These are phyloP conservation scores for Microcebus lehilahytsara DNA, from an alignment of 2,113 vertebrate genomes.

Conservation along the genomic window DNA sequence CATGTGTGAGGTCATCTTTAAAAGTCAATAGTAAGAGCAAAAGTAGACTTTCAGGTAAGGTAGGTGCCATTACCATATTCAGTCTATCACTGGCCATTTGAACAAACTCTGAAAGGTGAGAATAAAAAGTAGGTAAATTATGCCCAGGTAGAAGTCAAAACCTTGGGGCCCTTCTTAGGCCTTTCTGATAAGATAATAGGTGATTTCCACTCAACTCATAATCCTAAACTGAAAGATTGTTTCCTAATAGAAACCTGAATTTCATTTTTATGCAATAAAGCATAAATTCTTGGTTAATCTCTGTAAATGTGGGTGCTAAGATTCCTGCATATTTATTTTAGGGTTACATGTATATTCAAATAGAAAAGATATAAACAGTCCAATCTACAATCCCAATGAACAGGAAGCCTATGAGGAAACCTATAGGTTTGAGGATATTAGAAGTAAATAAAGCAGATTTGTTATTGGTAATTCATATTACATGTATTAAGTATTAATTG, in stretches of 20 bases:
- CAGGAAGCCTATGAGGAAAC: not conserved
- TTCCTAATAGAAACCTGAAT: not conserved
- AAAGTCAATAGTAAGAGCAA: not conserved
- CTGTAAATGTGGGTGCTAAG: not conserved
- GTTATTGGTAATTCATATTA: not conserved
- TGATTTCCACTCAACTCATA: not conserved
- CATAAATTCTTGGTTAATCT: not conserved
- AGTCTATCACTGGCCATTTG: not conserved
- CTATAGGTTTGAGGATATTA: not conserved
- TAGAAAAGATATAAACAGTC: not conserved
- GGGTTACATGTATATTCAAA: not conserved
- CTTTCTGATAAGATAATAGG: not conserved
- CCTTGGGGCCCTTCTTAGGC: not conserved
- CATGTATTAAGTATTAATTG: not conserved
- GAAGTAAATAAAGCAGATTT: not conserved
- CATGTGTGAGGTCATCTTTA: not conserved
- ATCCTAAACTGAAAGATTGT: not conserved
- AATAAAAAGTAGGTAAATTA: not conserved
- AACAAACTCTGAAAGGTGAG: not conserved
- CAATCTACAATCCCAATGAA: not conserved
- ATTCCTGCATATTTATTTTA: not conserved
- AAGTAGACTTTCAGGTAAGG: not conserved
- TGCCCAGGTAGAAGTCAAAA: too few species aligned
- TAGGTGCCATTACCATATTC: not conserved
- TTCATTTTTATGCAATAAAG: not conserved